phyloP scores from a whole-genome alignment of 2,113 vertebrate genomes.

The Lonchura striata region DNA sequence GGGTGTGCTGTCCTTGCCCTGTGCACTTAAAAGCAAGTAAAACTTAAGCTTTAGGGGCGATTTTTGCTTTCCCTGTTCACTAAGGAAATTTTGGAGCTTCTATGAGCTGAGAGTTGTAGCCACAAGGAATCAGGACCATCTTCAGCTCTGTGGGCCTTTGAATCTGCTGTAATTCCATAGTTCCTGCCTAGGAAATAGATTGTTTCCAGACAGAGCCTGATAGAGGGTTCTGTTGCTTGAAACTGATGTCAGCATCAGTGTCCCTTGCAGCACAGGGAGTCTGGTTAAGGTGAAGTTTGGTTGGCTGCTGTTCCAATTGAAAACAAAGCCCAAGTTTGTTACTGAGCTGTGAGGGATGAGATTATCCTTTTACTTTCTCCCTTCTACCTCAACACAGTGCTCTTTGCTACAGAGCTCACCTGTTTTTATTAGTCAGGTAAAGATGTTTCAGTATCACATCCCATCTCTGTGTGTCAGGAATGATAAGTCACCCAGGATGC shows the following conservation, averaged over 20 bases:
- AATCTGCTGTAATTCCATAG: neutral
- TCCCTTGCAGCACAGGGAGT: neutral
- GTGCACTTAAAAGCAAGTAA: neutral
- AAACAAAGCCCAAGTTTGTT: neutral
- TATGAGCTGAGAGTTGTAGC: neutral
- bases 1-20: neutral
- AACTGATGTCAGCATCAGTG: neutral
- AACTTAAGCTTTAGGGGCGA: neutral
- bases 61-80: neutral
- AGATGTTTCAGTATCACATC: neutral
- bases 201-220: neutral
- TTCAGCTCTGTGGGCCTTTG: neutral
- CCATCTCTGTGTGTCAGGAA: neutral
- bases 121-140: accelerated
- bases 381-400: neutral
- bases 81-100: neutral
- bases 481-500: neutral
- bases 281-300: neutral
- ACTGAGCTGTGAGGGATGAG: neutral
- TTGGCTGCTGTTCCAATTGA: neutral
- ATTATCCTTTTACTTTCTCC: neutral
- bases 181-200: neutral
- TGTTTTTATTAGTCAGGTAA: neutral
- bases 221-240: neutral
- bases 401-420: neutral